Base-by-base conservation (phyloP, 2,888 invertebrate genomes). In the Diarsia mendica region DNA sequence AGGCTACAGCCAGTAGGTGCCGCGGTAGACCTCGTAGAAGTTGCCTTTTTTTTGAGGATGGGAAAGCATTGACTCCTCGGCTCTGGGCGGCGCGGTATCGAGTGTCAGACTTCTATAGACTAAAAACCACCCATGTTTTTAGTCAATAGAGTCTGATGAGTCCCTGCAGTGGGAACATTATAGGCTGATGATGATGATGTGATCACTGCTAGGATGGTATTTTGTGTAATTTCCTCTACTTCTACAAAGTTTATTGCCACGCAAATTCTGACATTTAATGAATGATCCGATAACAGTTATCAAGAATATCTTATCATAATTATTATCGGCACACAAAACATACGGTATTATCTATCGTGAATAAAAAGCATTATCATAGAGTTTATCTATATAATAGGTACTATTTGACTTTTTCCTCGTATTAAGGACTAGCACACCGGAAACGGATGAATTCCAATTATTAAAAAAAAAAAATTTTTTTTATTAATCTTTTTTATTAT, bases 261-360 rank as follows among this genome's bases (percentile, higher is more conserved):
- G 28, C 48, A 18, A 9, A 63, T 39, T 53, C 10, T 70, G 70
- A 63, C 61, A 63, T 77, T 63, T 48, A 3, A 55, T 77, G 39
- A 60, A 75, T 60, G 76, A 46, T 75, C n/a, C 8, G 79, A 78
- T 78, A 67, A 49, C 53, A 0, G n/a, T n/a, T 63, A n/a, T 44
- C 20, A 1, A 3, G n/a, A n/a, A 0, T 1, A 49, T 33, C 51
- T 68, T 68, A 79, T 79, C 80, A 20, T 48, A 74, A 53, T 74
- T 74, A 53, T 74, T 74, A 73, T 73, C 49, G 46, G n/a, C 13
- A 64, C 61, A 65, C 68, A 33, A 48, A 58, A 53, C 46, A 61
- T 65, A 20, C n/a, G n/a, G 11, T 0, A 10, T 72, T 78, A 72
- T 77, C 61, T 66, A 49, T 44, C 20, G 20, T 53, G 53, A 77